These are phyloP conservation scores for Megamerina dolium DNA, from an alignment of 2,888 invertebrate species.

Conservation along the genomic window DNA sequence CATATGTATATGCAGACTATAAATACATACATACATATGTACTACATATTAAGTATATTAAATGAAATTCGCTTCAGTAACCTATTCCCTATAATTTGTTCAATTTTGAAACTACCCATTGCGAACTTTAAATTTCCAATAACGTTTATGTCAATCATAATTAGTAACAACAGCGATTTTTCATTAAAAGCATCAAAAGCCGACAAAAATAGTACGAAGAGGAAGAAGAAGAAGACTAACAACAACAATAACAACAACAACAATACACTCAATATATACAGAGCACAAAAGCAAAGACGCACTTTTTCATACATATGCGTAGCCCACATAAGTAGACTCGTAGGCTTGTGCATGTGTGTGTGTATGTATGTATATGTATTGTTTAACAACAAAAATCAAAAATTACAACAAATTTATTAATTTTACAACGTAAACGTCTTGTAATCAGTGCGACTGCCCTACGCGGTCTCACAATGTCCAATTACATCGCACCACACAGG, in stretches of 20 bases:
- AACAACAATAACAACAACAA: conserved; percentile 7
- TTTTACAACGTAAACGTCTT: conserved; percentile 14
- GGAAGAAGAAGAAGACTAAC: no score
- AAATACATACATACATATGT: no score
- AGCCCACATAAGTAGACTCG: background rate
- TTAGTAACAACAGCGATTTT: conserved; percentile 44
- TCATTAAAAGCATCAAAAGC: conserved; percentile 29
- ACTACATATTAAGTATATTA: no score
- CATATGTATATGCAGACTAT: no score
- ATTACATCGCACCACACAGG: background rate
- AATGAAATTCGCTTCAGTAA: no score
- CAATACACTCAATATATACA: background rate
- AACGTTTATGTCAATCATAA: conserved; percentile 44
- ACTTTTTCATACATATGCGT: conserved; percentile 14
- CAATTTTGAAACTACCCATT: conserved; percentile 4
- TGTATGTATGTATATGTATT: no score
- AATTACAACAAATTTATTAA: conserved; percentile 15
- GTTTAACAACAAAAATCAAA: conserved; percentile 1
- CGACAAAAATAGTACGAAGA: conserved; percentile 14
- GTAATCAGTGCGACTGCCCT: conserved; percentile 4
- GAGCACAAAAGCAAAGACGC: background rate
- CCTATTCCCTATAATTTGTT: background rate
- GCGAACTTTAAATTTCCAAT: conserved; percentile 36
- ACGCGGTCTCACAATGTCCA: background rate
- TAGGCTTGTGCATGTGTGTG: no score